Evolutionary conservation across 2,113 vertebrate species (phyloP).

Genomic region (Tauraco erythrolophus): DNA sequence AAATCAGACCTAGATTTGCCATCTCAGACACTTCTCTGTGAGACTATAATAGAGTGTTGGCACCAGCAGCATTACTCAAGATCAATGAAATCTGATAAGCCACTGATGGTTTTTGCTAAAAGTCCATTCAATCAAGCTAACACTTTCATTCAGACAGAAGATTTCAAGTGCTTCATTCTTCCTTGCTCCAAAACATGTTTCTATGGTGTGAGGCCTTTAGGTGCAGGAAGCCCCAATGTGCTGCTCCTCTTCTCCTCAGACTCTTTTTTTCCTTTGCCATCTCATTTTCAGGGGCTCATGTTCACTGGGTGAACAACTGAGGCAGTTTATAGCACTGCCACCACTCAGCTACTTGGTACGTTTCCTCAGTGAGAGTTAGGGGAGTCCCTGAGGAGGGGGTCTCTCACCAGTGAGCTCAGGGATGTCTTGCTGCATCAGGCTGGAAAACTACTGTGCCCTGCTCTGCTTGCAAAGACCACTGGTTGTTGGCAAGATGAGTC

Average conservation of each 20-base stretch:
- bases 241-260: neutral
- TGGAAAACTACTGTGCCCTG: neutral
- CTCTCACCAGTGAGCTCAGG: neutral
- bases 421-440: neutral
- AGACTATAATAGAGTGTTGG: neutral
- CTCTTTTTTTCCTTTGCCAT: neutral
- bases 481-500: neutral
- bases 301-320: neutral
- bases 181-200: neutral
- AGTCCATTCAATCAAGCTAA: neutral
- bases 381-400: neutral
- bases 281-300: neutral
- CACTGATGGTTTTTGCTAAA: neutral
- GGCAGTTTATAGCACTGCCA: neutral
- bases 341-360: neutral
- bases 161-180: neutral
- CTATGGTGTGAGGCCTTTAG: neutral
- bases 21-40: neutral
- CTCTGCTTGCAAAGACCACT: neutral
- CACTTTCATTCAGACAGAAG: neutral
- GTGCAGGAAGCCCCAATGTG: neutral
- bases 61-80: neutral
- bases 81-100: neutral
- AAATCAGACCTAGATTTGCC: neutral
- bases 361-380: neutral